Conservation (phyloP, 2,888 invertebrate species). For the Falcaria lacertinaria region DNA sequence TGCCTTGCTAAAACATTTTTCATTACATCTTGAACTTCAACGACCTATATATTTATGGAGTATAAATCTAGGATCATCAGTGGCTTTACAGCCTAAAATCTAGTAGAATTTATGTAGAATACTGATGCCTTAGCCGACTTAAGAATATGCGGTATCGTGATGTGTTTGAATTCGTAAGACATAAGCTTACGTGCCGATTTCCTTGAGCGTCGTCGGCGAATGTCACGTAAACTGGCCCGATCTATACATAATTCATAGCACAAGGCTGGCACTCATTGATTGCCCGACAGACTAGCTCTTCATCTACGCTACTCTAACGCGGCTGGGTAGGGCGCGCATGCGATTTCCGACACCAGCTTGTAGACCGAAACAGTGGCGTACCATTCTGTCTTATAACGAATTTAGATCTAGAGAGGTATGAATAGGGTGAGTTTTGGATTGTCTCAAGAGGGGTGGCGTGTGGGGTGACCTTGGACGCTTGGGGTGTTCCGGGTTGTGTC, state of each 20-base stretch:
- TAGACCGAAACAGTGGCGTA: not conserved
- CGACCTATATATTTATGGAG: too few relatives aligned
- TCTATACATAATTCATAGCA: constrained; percentile 58
- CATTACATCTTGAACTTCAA: too few relatives aligned
- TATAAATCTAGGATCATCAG: too few relatives aligned
- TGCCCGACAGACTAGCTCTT: constrained; percentile 34
- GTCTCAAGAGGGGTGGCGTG: constrained; percentile 30
- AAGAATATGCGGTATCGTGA: too few relatives aligned
- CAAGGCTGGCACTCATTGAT: constrained; percentile 64
- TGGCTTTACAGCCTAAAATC: too few relatives aligned
- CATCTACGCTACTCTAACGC: constrained; percentile 18
- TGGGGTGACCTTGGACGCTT: constrained; percentile 61
- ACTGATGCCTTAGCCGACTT: too few relatives aligned
- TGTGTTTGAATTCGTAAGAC: too few relatives aligned
- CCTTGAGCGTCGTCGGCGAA: constrained; percentile 34
- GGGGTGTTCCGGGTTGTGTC: constrained; percentile 51
- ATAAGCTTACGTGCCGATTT: constrained; percentile 11
- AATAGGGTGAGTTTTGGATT: constrained; percentile 27
- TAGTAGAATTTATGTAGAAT: too few relatives aligned
- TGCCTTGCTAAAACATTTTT: too few relatives aligned
- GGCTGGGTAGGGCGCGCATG: constrained; percentile 10
- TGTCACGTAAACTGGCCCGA: constrained; percentile 37
- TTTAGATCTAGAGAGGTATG: constrained; percentile 18
- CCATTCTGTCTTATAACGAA: constrained; percentile 8
- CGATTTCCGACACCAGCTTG: constrained; percentile 28